phyloP scores from a whole-genome alignment of 2,888 invertebrate species.

The Dryadula phaetusa region DNA sequence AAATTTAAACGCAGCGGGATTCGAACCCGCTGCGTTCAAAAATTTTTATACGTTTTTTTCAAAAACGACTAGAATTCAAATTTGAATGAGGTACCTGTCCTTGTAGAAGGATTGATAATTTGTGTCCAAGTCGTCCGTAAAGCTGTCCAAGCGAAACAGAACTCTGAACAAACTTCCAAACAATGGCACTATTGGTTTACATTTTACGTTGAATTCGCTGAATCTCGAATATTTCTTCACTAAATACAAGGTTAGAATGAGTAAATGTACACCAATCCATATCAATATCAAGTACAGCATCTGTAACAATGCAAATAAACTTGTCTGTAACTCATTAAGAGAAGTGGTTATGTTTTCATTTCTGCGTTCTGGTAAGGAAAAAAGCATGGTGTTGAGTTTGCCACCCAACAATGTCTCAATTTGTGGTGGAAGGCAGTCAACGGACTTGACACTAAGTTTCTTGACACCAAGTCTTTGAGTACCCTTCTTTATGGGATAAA shows the following conservation, averaged over 20 bases:
- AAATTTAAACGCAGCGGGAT: too few relatives aligned
- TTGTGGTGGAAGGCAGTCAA: too few relatives aligned
- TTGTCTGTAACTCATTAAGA: too few relatives aligned
- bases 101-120: slow-evolving; percentile 52
- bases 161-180: slow-evolving; percentile 51
- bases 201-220: slow-evolving; percentile 53
- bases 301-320: slow-evolving; percentile 44
- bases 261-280: slow-evolving; percentile 50
- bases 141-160: slow-evolving; percentile 49
- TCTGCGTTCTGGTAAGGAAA: too few relatives aligned
- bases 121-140: slow-evolving; percentile 48
- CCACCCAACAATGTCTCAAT: too few relatives aligned
- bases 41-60: not conserved
- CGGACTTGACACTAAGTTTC: too few relatives aligned
- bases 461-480: too few relatives aligned
- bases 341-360: too few relatives aligned
- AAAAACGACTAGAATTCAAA: not conserved
- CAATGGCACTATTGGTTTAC: slow-evolving; percentile 51
- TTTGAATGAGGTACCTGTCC: slow-evolving; percentile 52
- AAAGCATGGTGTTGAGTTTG: too few relatives aligned
- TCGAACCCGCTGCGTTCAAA: too few relatives aligned
- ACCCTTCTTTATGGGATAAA: not conserved
- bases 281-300: slow-evolving; percentile 58
- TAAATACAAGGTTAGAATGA: slow-evolving; percentile 52
- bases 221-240: slow-evolving; percentile 53